phyloP scores from a whole-genome alignment of 2,888 invertebrate genomes.

The Orthosia incerta region DNA sequence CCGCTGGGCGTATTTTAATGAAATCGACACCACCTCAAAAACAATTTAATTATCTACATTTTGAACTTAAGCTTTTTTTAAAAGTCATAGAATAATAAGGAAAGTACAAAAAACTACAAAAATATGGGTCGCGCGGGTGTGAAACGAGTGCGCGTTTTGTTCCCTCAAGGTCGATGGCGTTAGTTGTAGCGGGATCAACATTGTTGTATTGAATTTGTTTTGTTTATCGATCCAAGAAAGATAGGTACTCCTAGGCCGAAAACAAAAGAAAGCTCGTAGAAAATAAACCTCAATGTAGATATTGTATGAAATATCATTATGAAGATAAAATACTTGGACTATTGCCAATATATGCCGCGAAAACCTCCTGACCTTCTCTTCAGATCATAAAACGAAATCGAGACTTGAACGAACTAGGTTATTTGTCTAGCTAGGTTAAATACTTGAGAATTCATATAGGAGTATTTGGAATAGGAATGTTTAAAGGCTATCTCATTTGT shows the following conservation, averaged over 20 bases:
- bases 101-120: no score
- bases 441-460: constrained; percentile 36
- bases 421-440: constrained; percentile 15
- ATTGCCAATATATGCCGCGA: constrained; percentile 46
- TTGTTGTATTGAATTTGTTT: not conserved
- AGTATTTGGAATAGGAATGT: constrained; percentile 36
- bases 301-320: constrained; percentile 52
- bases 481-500: constrained; percentile 23
- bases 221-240: not conserved
- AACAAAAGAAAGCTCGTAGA: constrained; percentile 13
- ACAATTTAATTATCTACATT: no score
- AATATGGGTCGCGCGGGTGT: no score
- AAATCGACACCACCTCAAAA: no score
- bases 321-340: constrained; percentile 52
- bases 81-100: no score
- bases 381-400: constrained; percentile 53
- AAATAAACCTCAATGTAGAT: constrained; percentile 39
- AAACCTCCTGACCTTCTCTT: constrained; percentile 52
- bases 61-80: no score
- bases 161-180: no score
- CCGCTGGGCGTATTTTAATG: no score
- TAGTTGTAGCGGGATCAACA: not conserved
- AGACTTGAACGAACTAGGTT: constrained; percentile 6
- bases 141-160: no score
- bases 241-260: not conserved